These are phyloP conservation scores for Oophaga pumilio DNA, from an alignment of 2,113 vertebrate genomes.

Conservation along the genomic window DNA sequence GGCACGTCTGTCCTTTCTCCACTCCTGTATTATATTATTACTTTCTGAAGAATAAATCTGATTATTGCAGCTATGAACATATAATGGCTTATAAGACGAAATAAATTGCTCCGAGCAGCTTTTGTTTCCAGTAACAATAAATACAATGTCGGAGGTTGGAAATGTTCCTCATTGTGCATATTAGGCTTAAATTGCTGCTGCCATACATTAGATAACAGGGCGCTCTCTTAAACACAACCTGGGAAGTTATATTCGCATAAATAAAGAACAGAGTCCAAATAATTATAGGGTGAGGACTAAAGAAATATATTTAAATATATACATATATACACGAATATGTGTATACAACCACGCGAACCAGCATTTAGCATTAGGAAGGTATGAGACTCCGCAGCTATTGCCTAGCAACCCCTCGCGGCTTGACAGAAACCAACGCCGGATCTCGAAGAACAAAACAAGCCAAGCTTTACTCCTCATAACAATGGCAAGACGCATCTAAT, in stretches of 20 bases:
- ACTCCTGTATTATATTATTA: background rate
- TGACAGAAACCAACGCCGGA: conserved; percentile 19
- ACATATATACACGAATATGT: background rate
- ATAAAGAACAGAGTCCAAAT: background rate
- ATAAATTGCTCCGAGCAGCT: background rate
- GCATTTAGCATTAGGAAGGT: background rate
- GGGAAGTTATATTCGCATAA: background rate
- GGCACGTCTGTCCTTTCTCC: background rate
- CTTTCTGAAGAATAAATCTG: background rate
- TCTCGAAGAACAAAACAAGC: background rate
- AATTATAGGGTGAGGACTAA: background rate
- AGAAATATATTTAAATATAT: background rate
- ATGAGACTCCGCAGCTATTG: background rate
- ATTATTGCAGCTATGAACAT: conserved; percentile 16
- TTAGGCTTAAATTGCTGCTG: conserved; percentile 10
- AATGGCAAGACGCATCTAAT: conserved; percentile 22
- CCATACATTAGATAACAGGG: background rate
- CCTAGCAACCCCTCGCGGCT: conserved; percentile 21
- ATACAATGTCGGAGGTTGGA: background rate
- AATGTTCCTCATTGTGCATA: background rate
- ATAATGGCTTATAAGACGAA: background rate
- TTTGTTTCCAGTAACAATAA: background rate
- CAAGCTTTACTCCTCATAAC: conserved; percentile 18
- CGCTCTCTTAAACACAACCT: background rate
- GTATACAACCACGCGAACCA: background rate